Evolutionary conservation across 2,113 vertebrate species (phyloP).

Genomic region (Martes martes): DNA sequence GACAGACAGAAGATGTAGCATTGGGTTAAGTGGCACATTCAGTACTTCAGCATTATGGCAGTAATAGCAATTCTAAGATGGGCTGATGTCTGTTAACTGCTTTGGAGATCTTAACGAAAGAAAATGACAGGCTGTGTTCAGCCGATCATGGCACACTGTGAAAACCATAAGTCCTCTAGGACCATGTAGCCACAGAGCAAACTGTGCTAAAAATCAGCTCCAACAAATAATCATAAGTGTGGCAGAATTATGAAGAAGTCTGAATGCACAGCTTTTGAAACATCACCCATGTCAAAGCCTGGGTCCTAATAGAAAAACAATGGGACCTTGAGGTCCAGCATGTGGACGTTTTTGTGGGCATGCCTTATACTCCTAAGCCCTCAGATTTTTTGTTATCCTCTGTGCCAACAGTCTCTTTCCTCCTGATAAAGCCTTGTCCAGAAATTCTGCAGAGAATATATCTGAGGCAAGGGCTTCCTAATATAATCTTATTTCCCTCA

Average conservation of each 20-base stretch:
- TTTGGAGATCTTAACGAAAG: not conserved
- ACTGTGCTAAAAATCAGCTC: not conserved
- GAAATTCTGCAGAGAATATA: not conserved
- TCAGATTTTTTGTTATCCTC: not conserved
- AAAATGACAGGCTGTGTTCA: not conserved
- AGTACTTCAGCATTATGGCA: not conserved
- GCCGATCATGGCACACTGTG: not conserved
- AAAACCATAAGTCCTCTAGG: not conserved
- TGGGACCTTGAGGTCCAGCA: not conserved
- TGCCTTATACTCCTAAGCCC: not conserved
- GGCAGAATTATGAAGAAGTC: not conserved
- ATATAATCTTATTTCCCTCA: constrained; percentile 2
- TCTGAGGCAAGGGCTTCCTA: not conserved
- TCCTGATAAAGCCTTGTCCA: not conserved
- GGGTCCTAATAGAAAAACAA: not conserved
- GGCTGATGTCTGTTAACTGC: not conserved
- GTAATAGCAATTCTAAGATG: not conserved
- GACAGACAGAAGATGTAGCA: not conserved
- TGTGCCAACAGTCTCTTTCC: not conserved
- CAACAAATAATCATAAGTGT: not conserved
- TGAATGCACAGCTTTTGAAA: not conserved
- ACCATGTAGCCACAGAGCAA: not conserved
- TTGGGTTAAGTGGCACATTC: not conserved
- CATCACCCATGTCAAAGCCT: not conserved
- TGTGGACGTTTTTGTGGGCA: not conserved